phyloP scores from a whole-genome alignment of 2,113 vertebrate species.

The Globicephala melas region DNA sequence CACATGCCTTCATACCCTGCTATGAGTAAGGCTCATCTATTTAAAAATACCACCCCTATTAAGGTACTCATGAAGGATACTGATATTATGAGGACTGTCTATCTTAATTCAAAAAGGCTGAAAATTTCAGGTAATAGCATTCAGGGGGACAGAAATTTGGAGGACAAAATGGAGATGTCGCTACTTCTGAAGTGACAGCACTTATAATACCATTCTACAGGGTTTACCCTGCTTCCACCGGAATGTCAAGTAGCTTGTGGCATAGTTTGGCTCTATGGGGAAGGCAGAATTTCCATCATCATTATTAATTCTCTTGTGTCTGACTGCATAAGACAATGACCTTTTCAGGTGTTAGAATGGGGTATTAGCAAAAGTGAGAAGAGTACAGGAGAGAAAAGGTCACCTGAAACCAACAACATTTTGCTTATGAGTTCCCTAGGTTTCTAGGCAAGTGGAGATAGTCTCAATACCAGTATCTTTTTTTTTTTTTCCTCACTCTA shows the following conservation, averaged over 20 bases:
- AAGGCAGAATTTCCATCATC: conserved; percentile 41
- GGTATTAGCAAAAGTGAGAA: conserved; percentile 58
- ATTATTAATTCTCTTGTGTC: conserved; percentile 46
- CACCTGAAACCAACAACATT: conserved; percentile 57
- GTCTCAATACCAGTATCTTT: neutral
- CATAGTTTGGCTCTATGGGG: neutral
- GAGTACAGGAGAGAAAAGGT: conserved; percentile 57
- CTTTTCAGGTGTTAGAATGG: conserved; percentile 64
- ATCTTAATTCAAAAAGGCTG: neutral
- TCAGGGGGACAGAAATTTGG: neutral
- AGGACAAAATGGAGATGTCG: neutral
- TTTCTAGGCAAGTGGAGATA: conserved; percentile 38
- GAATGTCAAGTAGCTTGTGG: conserved; percentile 18
- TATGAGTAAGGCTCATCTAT: neutral
- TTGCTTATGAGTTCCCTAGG: conserved; percentile 33
- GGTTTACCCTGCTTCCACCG: neutral
- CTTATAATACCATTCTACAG: neutral
- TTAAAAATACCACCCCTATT: neutral
- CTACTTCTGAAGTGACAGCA: neutral
- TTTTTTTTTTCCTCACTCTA: neutral
- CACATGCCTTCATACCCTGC: neutral
- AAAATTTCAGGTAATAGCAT: neutral
- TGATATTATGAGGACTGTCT: neutral
- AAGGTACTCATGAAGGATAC: neutral
- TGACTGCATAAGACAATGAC: conserved; percentile 49